Percentiles rank a stretch among this genome's conserved stretches.
These are phyloP conservation scores for Carduelis carduelis DNA, from an alignment of 2,797 vertebrate genomes.

Conservation along the genomic window DNA sequence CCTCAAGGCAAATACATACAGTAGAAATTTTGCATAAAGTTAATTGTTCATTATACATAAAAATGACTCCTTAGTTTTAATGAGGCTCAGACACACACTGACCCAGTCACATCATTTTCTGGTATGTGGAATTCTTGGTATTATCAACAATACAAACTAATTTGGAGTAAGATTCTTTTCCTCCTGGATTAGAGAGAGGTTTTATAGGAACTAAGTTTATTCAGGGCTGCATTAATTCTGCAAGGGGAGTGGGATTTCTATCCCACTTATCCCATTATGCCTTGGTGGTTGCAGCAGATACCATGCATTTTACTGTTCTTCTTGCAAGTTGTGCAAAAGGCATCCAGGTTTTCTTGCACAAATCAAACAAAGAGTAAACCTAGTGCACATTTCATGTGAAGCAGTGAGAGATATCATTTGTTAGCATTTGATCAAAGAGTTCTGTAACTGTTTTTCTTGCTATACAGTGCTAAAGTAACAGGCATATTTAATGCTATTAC, in stretches of 20 bases:
- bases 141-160: neutral
- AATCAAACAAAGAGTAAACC: neutral
- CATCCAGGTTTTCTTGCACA: neutral
- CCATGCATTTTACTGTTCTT: neutral
- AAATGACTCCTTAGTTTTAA: slow-evolving; percentile 15
- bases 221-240: neutral
- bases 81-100: neutral
- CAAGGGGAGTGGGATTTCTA: neutral
- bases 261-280: neutral
- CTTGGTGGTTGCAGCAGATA: neutral
- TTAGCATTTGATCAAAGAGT: neutral
- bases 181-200: neutral
- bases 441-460: neutral
- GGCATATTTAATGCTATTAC: neutral
- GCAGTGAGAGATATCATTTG: neutral
- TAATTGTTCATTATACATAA: slow-evolving; percentile 40
- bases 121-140: neutral
- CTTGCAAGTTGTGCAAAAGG: neutral
- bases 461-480: neutral
- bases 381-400: neutral
- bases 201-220: neutral
- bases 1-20: neutral
- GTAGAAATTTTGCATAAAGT: slow-evolving; percentile 16
- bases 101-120: neutral
- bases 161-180: neutral